Evolutionary conservation across 2,113 vertebrate species (phyloP).

Genomic region (Hiodon tergisus): DNA sequence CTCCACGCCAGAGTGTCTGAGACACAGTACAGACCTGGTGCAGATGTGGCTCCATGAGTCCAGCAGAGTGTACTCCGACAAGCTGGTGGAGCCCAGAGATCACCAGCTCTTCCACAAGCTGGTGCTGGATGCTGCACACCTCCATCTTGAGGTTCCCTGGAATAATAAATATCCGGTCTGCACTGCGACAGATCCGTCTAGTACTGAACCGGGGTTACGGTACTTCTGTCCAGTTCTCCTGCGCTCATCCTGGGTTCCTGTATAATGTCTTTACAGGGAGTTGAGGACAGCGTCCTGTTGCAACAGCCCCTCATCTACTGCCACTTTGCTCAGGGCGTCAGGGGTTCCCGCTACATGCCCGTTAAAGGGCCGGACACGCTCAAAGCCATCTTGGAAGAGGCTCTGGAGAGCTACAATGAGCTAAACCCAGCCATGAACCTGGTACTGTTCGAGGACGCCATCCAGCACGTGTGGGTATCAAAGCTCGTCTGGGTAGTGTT

Average conservation of each 20-base stretch:
- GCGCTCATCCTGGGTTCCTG: neutral
- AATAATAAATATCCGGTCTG: neutral
- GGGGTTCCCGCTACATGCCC: constrained; percentile 53
- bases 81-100: constrained; percentile 62
- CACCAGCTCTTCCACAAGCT: constrained; percentile 64
- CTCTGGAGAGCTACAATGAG: constrained; percentile 68
- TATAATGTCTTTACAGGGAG: constrained; percentile 46
- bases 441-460: constrained; percentile 70
- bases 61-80: constrained; percentile 68
- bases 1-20: constrained; percentile 59
- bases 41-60: constrained; percentile 69
- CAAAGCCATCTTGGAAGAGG: constrained; percentile 57
- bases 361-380: constrained; percentile 62
- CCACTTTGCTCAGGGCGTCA: constrained; percentile 55
- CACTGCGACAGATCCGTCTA: neutral
- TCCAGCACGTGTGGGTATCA: constrained; percentile 67
- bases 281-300: constrained; percentile 49
- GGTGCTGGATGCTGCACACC: constrained; percentile 54
- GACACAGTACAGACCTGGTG: constrained; percentile 52
- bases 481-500: neutral
- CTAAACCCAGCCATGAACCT: constrained; percentile 64
- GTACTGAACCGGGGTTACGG: constrained; percentile 14
- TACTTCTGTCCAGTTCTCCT: neutral
- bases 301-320: constrained; percentile 66
- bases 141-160: constrained; percentile 64